phyloP scores from a whole-genome alignment of 2,888 invertebrate genomes.

The Crepidodera aurea region DNA sequence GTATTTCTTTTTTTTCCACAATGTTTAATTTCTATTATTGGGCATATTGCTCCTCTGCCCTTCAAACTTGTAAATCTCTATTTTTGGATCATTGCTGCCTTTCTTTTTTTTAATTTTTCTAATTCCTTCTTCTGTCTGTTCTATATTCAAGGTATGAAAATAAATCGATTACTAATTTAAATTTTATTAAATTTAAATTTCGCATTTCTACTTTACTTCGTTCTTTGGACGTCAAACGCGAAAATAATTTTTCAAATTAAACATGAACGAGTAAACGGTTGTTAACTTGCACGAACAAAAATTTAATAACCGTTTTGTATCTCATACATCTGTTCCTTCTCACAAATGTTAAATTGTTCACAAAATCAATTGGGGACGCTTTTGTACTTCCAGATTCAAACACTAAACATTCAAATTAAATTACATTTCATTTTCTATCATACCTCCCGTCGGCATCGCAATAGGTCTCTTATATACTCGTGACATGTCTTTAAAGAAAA shows the following conservation, averaged over 20 bases:
- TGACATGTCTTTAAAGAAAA: slow-evolving; percentile 31
- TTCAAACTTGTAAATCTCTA: too few relatives aligned
- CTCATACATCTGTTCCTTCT: slow-evolving; percentile 51
- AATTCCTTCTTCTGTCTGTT: too few relatives aligned
- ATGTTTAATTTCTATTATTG: too few relatives aligned
- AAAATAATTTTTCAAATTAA: slow-evolving; percentile 8
- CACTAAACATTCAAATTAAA: slow-evolving; percentile 51
- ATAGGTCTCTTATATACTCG: slow-evolving; percentile 38
- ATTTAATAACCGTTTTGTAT: slow-evolving; percentile 28
- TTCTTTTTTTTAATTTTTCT: too few relatives aligned
- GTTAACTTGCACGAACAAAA: slow-evolving; percentile 20
- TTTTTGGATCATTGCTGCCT: too few relatives aligned
- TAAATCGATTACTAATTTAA: background rate
- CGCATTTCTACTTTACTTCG: background rate
- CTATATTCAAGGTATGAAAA: too few relatives aligned
- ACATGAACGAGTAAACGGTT: slow-evolving; percentile 1
- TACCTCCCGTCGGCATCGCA: slow-evolving; percentile 47
- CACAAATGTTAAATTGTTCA: slow-evolving; percentile 45
- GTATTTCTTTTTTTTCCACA: too few relatives aligned
- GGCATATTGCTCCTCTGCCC: too few relatives aligned
- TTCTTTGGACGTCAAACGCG: background rate
- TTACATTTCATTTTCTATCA: slow-evolving; percentile 49
- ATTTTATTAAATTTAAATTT: background rate
- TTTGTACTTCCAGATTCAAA: slow-evolving; percentile 44
- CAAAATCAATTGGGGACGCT: slow-evolving; percentile 45